Percentiles rank a stretch among this genome's conserved stretches.
These are phyloP conservation scores for Crypturellus undulatus DNA, from an alignment of 2,113 vertebrate species.

Conservation along the genomic window DNA sequence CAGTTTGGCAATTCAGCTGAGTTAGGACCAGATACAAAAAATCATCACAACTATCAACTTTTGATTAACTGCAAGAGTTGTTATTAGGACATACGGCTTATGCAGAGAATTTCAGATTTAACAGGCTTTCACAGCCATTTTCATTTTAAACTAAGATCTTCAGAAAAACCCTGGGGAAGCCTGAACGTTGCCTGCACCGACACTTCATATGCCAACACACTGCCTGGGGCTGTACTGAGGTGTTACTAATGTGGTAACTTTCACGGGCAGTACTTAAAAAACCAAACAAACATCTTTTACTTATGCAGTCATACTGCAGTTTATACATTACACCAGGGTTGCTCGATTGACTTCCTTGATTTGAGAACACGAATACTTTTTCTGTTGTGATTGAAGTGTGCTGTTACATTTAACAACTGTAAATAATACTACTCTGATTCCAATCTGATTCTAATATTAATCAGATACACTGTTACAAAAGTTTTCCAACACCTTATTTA, in stretches of 20 bases:
- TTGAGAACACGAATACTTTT: neutral
- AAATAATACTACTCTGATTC: neutral
- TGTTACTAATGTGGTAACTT: neutral
- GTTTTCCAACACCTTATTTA: neutral
- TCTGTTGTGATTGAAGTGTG: neutral
- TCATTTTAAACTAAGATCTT: neutral
- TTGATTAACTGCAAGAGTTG: neutral
- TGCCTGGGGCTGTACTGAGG: neutral
- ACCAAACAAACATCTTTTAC: neutral
- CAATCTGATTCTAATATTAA: neutral
- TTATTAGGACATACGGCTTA: neutral
- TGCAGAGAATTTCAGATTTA: neutral
- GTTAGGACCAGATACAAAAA: neutral
- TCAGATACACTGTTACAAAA: neutral
- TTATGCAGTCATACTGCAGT: neutral
- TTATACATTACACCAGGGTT: neutral
- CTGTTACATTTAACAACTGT: neutral
- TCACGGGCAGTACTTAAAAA: neutral
- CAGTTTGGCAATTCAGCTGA: neutral
- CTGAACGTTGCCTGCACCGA: neutral
- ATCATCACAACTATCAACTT: neutral
- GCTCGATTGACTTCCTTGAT: neutral
- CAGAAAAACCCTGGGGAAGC: neutral
- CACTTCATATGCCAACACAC: neutral
- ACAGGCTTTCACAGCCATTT: neutral